Conservation (phyloP, 92 coral and sea anemone species). For the Porites cylindrica region DNA sequence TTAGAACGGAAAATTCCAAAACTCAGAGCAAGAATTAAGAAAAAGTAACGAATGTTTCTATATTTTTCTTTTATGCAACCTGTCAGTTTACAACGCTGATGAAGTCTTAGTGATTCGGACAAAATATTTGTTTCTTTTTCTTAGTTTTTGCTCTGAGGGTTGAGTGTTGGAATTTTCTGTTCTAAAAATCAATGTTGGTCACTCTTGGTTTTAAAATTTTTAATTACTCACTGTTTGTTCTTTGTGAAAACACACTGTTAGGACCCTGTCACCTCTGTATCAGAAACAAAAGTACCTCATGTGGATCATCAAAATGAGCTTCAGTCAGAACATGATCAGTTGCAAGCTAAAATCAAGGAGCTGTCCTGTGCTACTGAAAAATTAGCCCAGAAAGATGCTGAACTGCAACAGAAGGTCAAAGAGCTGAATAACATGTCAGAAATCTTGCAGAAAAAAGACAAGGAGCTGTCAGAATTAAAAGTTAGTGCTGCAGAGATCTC, state of each 20-base stretch:
- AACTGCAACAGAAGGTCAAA: slow-evolving; percentile 67
- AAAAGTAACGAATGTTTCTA: too few species aligned
- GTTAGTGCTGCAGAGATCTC: slow-evolving; percentile 47
- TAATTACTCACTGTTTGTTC: neutral
- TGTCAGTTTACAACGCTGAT: too few species aligned
- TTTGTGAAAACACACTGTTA: neutral
- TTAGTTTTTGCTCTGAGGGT: too few species aligned
- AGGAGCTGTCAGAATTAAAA: slow-evolving; percentile 59
- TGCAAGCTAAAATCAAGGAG: slow-evolving; percentile 45
- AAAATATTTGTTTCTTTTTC: too few species aligned
- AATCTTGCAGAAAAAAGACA: slow-evolving; percentile 64
- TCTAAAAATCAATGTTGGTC: too few species aligned
- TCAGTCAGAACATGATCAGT: slow-evolving; percentile 9
- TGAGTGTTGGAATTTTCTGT: too few species aligned
- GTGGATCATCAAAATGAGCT: neutral
- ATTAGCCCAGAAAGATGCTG: slow-evolving; percentile 45
- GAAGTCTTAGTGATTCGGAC: too few species aligned
- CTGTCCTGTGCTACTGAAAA: neutral
- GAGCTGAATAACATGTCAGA: slow-evolving; percentile 60
- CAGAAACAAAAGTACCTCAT: slow-evolving; percentile 35
- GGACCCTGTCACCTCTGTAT: neutral
- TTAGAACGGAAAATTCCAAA: too few species aligned
- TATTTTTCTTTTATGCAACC: too few species aligned
- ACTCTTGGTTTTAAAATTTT: too few species aligned
- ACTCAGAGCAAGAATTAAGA: too few species aligned